Percentiles rank a stretch among this genome's conserved stretches.
phyloP scores from a whole-genome alignment of 2,888 invertebrate species.

The Tinea trinotella region DNA sequence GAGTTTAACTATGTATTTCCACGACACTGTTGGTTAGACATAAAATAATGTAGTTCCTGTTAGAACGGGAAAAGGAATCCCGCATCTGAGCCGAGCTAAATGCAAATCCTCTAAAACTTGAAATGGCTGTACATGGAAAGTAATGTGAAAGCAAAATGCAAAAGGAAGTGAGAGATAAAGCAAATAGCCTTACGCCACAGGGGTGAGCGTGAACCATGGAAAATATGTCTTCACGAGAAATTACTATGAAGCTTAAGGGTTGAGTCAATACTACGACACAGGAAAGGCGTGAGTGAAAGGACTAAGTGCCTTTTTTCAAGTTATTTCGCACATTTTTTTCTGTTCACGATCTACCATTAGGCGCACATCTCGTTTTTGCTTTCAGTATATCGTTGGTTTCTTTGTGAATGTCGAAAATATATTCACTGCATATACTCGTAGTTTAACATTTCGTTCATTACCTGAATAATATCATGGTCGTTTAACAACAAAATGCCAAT shows the following conservation, averaged over 20 bases:
- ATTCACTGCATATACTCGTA: not conserved
- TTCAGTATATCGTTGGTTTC: constrained; percentile 5
- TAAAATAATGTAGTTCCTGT: not conserved
- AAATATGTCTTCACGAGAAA: constrained; percentile 50
- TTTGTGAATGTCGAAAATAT: not conserved
- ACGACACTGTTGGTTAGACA: no score
- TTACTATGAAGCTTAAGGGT: constrained; percentile 41
- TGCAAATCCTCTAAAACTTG: not conserved
- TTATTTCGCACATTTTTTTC: constrained; percentile 37
- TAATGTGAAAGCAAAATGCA: constrained; percentile 24
- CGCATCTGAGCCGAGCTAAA: not conserved
- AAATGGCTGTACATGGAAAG: not conserved
- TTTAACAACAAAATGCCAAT: not conserved
- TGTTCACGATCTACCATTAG: constrained; percentile 15
- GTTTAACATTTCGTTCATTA: not conserved
- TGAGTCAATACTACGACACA: constrained; percentile 30
- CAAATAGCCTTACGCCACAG: constrained; percentile 22
- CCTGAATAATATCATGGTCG: no score
- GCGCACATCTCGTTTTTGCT: constrained; percentile 10
- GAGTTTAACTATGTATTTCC: no score
- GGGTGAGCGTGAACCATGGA: constrained; percentile 45
- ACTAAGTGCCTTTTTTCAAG: constrained; percentile 59
- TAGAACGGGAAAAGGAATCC: not conserved
- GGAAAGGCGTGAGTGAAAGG: constrained; percentile 41
- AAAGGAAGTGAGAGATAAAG: constrained; percentile 33